Conservation (phyloP, 2,113 vertebrate genomes). For the Rhinopomastus cyanomelas region DNA sequence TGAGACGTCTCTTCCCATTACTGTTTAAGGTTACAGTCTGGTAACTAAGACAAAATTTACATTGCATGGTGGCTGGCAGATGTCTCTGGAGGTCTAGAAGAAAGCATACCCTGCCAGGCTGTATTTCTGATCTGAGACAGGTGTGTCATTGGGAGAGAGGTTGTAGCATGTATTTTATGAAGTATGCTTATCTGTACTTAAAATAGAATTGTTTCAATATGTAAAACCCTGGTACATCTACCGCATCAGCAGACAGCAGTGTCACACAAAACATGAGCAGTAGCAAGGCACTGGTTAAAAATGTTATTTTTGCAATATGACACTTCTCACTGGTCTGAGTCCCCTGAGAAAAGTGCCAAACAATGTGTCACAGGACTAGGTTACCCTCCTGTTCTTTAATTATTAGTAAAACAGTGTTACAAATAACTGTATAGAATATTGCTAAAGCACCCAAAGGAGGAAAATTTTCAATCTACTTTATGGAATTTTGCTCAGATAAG, state of each 20-base stretch:
- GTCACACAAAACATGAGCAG: background rate
- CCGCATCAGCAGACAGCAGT: background rate
- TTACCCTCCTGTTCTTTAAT: background rate
- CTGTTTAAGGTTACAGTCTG: background rate
- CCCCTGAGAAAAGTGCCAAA: background rate
- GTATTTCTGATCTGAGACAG: background rate
- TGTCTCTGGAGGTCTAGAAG: background rate
- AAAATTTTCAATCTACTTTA: background rate
- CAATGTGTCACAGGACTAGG: background rate
- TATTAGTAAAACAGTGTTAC: background rate
- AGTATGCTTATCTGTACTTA: background rate
- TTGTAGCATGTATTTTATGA: background rate
- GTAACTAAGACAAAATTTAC: background rate
- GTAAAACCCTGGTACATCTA: background rate
- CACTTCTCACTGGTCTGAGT: background rate
- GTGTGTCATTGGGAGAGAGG: background rate
- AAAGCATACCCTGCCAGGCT: background rate
- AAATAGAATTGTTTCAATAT: background rate
- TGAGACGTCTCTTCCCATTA: background rate
- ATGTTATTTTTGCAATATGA: background rate
- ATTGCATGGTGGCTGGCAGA: background rate
- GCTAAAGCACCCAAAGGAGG: background rate
- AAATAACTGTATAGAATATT: background rate
- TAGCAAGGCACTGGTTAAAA: background rate
- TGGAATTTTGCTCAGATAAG: slow-evolving; percentile 16